Base-by-base conservation (phyloP, 1,140 invertebrate genomes). In the Oryctes rhinoceros region DNA sequence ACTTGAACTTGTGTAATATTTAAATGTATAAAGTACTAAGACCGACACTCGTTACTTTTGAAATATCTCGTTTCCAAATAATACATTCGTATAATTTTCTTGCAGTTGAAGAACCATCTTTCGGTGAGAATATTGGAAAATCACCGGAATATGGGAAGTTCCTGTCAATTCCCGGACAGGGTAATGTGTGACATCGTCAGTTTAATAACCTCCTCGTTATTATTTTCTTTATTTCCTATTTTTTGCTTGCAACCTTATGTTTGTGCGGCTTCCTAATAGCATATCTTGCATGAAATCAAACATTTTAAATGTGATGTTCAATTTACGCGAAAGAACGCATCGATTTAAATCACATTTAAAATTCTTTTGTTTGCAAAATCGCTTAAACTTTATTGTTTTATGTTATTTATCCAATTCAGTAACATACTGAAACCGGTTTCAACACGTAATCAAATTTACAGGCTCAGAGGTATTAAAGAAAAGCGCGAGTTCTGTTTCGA, bases 401-500 rank as follows among this genome's bases (percentile, higher is more conserved):
- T 44, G 39, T 44, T 44, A 30, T 30, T 30, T 30, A 30, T 30
- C 24, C 24, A 30, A 30, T 30, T 30, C 24, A 30, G 24, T 30
- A 30, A 2, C 0, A 30, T 30, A 30, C 24, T 30, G 24, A 30
- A 30, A 30, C 24, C 24, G 39, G 9, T 44, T 10, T 44, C 39
- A 5, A 7, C 3, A 44, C 3, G 39, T 7, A 44, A 7, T 44
- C 35, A 5, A 71, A 53, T 53, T 88, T 78, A 35, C 24, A 71
- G 65, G 65, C 65, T 71, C 65, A 11, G 88, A 86, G 9, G 89
- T 90, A n/a, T 93, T 96, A 90, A 91, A 94, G 65, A 92, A 94
- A 86, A 96, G 94, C 88, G 93, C 94, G 4, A 95, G 94, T 86
- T 94, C 89, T 83, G 89, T 92, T 78, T 96, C 94, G 7, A 96